phyloP scores from a whole-genome alignment of 2,797 vertebrate genomes.

The Pipistrellus pygmaeus region DNA sequence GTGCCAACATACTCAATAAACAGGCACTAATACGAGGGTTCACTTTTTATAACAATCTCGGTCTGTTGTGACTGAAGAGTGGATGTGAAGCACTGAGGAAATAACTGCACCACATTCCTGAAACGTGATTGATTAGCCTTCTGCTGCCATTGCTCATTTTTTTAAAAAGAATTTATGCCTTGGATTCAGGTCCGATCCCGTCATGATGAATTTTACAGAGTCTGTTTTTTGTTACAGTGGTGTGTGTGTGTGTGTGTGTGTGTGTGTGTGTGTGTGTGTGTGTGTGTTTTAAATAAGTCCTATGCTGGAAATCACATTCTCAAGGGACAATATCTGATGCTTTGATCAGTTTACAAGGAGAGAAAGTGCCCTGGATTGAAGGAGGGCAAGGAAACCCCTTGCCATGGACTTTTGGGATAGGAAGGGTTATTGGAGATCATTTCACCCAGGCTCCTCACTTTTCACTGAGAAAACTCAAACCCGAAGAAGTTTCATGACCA shows the following conservation, averaged over 20 bases:
- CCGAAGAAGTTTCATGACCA: not conserved
- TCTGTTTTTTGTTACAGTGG: not conserved
- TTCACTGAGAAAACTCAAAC: not conserved
- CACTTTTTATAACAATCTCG: not conserved
- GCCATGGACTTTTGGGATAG: not conserved
- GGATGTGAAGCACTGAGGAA: not conserved
- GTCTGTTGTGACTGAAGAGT: not conserved
- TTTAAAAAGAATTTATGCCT: not conserved
- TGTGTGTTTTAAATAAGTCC: not conserved
- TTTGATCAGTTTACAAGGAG: slow-evolving; percentile 35
- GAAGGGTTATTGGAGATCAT: not conserved
- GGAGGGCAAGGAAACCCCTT: not conserved
- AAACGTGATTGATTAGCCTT: not conserved
- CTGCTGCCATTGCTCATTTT: not conserved
- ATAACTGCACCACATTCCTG: not conserved
- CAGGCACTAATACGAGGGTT: not conserved
- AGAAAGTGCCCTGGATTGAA: not conserved
- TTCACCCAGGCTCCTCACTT: not conserved
- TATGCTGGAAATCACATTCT: slow-evolving; percentile 3
- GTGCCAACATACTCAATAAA: not conserved
- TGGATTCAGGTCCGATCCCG: not conserved
- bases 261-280: no score
- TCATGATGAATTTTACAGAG: not conserved
- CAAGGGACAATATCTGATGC: not conserved
- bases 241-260: not conserved